Evolutionary conservation across 1,140 invertebrate genomes (phyloP).

Genomic region (Antheraea mylitta): DNA sequence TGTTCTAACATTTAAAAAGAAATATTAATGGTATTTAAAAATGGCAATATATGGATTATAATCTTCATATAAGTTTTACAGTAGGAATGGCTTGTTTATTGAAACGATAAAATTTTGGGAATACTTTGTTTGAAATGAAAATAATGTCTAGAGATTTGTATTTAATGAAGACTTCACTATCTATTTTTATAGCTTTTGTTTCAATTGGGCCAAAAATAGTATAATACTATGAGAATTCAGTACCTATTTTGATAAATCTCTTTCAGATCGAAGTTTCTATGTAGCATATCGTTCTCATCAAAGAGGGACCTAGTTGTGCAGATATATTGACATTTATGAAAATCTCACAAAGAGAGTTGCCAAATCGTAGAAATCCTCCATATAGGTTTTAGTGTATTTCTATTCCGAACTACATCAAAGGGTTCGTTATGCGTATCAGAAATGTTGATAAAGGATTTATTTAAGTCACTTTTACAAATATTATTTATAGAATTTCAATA

Average conservation of each 20-base stretch:
- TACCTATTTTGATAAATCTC: neutral
- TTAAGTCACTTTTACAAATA: neutral
- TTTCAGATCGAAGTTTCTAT: neutral
- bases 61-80: no score
- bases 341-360: neutral
- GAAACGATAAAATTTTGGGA: no score
- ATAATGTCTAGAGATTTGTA: no score
- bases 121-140: no score
- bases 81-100: no score
- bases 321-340: slow-evolving; percentile 2
- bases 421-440: neutral
- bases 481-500: neutral
- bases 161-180: neutral
- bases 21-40: no score
- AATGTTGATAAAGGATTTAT: neutral
- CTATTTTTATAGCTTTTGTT: neutral
- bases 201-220: neutral
- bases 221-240: neutral
- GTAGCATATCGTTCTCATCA: neutral
- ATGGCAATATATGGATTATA: no score
- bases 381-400: neutral
- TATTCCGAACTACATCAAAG: neutral
- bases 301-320: neutral
- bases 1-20: no score
- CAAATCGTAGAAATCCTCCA: neutral